Evolutionary conservation across 2,888 invertebrate genomes (phyloP).

Genomic region (Drosophila nigricruria): DNA sequence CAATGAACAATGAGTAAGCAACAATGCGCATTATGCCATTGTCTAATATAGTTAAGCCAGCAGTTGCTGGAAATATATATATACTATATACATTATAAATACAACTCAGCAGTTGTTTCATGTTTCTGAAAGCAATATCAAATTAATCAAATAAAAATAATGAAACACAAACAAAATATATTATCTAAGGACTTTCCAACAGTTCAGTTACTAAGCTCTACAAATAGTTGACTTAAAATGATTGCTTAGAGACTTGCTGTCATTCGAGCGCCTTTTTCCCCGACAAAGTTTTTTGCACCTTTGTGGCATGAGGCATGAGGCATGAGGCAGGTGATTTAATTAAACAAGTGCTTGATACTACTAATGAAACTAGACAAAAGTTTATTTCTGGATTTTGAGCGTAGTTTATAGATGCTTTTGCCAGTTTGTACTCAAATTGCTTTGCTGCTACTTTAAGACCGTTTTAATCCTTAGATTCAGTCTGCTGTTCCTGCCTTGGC

Average conservation of each 20-base stretch:
- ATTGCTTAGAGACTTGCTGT: background rate
- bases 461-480: constrained; percentile 19
- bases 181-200: background rate
- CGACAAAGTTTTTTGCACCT: background rate
- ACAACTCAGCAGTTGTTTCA: no score
- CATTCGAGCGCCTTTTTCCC: no score
- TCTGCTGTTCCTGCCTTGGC: background rate
- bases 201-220: background rate
- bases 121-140: no score
- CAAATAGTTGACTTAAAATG: background rate
- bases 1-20: background rate
- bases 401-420: background rate
- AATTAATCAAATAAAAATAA: no score
- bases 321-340: constrained; percentile 4
- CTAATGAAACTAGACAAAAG: constrained; percentile 10
- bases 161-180: background rate
- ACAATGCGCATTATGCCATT: no score
- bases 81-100: no score
- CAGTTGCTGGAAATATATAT: background rate
- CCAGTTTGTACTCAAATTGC: constrained; percentile 29
- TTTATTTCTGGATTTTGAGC: constrained; percentile 6
- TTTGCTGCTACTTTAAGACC: constrained; percentile 23
- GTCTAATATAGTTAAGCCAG: background rate
- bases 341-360: constrained; percentile 7
- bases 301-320: background rate